phyloP scores from a whole-genome alignment of 2,797 vertebrate genomes.

The Pelobates cultripes region DNA sequence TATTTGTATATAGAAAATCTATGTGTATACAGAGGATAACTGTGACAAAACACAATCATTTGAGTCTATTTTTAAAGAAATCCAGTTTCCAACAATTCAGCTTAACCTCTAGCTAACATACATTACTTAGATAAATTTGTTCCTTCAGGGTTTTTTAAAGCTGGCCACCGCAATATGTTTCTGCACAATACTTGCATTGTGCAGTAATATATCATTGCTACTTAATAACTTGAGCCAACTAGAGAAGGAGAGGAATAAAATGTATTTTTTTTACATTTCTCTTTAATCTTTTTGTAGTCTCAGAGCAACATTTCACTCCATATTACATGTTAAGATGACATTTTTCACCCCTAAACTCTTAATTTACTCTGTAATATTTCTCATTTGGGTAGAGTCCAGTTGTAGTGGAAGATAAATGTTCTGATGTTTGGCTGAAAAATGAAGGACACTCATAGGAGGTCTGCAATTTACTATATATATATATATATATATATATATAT shows the following conservation, averaged over 20 bases:
- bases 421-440: slow-evolving; percentile 15
- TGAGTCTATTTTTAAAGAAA: slow-evolving; percentile 7
- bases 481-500: too few relatives aligned
- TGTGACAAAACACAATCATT: background rate
- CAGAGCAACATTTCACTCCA: slow-evolving; percentile 24
- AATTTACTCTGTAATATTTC: slow-evolving; percentile 36
- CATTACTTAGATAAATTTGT: slow-evolving; percentile 42
- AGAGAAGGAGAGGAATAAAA: background rate
- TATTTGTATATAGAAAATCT: background rate
- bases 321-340: background rate
- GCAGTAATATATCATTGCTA: slow-evolving; percentile 41
- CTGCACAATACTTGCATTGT: slow-evolving; percentile 16
- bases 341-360: slow-evolving; percentile 6
- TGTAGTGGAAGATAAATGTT: slow-evolving; percentile 16
- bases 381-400: slow-evolving; percentile 18
- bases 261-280: slow-evolving; percentile 16
- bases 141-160: slow-evolving; percentile 44
- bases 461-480: too few relatives aligned
- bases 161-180: slow-evolving; percentile 45
- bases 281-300: slow-evolving; percentile 20
- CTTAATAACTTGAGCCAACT: slow-evolving; percentile 22
- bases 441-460: too few relatives aligned
- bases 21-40: slow-evolving; percentile 2
- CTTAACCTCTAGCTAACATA: slow-evolving; percentile 43
- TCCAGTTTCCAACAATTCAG: slow-evolving; percentile 35